Evolutionary conservation across 1,140 invertebrate species (phyloP), one percentile per base, ranked within the genome.

Genomic region (Rhagoletis zephyria): DNA sequence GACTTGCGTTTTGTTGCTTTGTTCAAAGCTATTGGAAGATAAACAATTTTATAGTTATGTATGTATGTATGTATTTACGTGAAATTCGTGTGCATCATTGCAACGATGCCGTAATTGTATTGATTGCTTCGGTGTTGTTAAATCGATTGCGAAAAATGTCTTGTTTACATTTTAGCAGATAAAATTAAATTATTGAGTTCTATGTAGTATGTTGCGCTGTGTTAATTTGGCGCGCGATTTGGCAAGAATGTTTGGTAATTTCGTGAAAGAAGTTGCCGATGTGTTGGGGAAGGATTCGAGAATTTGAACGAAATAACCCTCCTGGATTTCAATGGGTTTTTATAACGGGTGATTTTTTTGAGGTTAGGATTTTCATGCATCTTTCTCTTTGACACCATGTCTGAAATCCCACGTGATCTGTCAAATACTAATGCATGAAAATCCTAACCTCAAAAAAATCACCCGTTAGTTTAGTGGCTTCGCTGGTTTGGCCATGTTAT

Each of bases 81-180:
- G 2, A 42, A 51, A 59, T 81, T 81, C 19, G n/a, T 81, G 74
- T 59, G 14, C 74, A 30, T 59, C 74, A 81, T 51, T 10, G 40
- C 4, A 30, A 30, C 30, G 30, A 56, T 56, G n/a, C 48, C 16
- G 74, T 77, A 77, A 77, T 77, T 77, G 70, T 51, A 77, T 77
- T 77, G 70, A 51, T 56, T 77, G 48, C 16, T 56, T 77, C 42
- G 4, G n/a, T 51, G 48, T 30, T 59, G 42, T 81, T 81, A n/a
- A 19, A 30, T 56, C 74, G 42, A 81, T 81, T 81, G 74, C 48
- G 48, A 45, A 56, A 81, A 81, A 81, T 81, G 51, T 56, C 74
- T 81, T 51, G 48, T 74, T 74, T 45, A 74, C 45, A 48, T 42
- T n/a, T 19, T 45, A 10, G 42, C 9, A 3, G 42, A 70, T 70